These are phyloP conservation scores for Todiramphus saurophagus DNA, from an alignment of 2,113 vertebrate species.

Conservation along the genomic window DNA sequence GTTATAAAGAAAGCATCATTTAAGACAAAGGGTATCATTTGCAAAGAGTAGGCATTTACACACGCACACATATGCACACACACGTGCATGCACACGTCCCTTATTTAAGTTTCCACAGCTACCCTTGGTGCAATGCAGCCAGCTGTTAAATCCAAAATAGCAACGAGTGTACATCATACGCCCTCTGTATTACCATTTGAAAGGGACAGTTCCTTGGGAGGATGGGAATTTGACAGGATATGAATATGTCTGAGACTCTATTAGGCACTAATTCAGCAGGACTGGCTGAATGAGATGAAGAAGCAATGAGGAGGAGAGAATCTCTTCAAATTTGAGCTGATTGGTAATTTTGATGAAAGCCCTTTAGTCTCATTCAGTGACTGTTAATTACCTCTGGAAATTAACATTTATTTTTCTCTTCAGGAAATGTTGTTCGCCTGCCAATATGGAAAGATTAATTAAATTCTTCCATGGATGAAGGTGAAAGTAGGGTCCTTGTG, in stretches of 20 bases:
- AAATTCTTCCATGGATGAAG: constrained; percentile 41
- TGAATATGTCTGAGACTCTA: constrained; percentile 68
- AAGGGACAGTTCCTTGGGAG: constrained; percentile 62
- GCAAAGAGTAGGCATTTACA: background rate
- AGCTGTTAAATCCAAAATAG: constrained; percentile 67
- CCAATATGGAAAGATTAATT: constrained; percentile 45
- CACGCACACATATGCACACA: background rate
- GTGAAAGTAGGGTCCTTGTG: constrained; percentile 6
- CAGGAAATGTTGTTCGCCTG: constrained; percentile 52
- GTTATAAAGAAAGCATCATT: background rate
- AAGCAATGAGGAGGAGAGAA: constrained; percentile 65
- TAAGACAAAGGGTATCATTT: constrained; percentile 23
- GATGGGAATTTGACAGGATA: constrained; percentile 66
- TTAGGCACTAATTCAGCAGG: constrained; percentile 65
- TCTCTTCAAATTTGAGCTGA: constrained; percentile 64
- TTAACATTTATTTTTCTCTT: constrained; percentile 64
- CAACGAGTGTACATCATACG: constrained; percentile 18
- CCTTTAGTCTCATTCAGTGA: constrained; percentile 58
- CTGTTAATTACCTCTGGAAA: constrained; percentile 64
- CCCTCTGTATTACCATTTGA: constrained; percentile 68
- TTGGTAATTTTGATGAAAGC: constrained; percentile 67
- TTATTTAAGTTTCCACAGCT: constrained; percentile 26
- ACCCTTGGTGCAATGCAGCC: background rate
- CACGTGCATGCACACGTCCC: background rate
- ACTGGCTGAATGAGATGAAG: constrained; percentile 61